phyloP scores from a whole-genome alignment of 2,113 vertebrate species.

The Sprattus sprattus region DNA sequence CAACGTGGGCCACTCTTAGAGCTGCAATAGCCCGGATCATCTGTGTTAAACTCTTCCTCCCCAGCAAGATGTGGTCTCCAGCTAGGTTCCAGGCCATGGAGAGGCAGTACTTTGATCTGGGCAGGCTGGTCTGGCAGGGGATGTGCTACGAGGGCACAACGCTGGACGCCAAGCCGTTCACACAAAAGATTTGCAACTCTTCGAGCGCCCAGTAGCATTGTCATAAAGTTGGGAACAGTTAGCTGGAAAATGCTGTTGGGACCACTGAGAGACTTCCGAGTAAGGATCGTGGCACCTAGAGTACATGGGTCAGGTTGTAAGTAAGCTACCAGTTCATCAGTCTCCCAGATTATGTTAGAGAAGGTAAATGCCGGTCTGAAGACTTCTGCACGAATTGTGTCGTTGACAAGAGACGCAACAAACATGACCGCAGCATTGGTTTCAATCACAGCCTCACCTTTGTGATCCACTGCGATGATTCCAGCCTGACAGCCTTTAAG shows the following conservation, averaged over 20 bases:
- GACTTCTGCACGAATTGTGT: conserved; percentile 63
- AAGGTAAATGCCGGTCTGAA: conserved; percentile 58
- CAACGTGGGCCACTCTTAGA: conserved; percentile 70
- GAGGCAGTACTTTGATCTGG: conserved; percentile 67
- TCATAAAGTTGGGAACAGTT: conserved; percentile 57
- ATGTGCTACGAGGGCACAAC: conserved; percentile 69
- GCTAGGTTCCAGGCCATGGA: conserved; percentile 65
- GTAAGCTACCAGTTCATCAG: conserved; percentile 68
- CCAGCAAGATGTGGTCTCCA: conserved; percentile 63
- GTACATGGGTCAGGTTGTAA: conserved; percentile 71
- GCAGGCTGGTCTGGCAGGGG: conserved; percentile 57
- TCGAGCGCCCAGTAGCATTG: conserved; percentile 63
- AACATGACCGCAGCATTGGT: conserved; percentile 73
- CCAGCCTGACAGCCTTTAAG: conserved; percentile 67
- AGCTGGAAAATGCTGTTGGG: conserved; percentile 69
- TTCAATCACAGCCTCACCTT: conserved; percentile 68
- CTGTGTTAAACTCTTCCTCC: conserved; percentile 65
- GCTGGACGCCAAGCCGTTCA: conserved; percentile 63
- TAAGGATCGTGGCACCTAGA: conserved; percentile 68
- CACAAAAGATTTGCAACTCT: conserved; percentile 65
- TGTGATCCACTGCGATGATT: conserved; percentile 68
- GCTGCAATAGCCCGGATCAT: conserved; percentile 70
- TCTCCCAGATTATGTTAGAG: conserved; percentile 72
- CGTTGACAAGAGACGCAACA: conserved; percentile 64
- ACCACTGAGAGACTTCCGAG: conserved; percentile 61